A percentile compares a stretch with the other conserved stretches of the same genome.
Evolutionary conservation across 23 tunicate species (phyloP).

Genomic region (Botrylloides violaceus): DNA sequence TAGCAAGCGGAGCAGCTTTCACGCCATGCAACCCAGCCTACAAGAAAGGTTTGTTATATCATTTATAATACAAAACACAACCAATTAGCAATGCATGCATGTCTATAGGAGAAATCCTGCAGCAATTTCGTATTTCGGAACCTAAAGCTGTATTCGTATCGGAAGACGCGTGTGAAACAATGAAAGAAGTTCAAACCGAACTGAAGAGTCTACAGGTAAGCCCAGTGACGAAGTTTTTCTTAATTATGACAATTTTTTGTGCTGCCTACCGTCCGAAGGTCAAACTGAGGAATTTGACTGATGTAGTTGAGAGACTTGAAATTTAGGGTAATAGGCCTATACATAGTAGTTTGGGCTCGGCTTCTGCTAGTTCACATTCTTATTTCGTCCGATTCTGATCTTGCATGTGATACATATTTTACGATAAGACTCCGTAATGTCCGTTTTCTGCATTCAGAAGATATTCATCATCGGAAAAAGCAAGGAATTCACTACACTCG

Average conservation of each 20-base stretch:
- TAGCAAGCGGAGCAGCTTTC: background rate
- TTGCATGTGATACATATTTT: no score
- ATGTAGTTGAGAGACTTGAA: no score
- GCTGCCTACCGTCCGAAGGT: background rate
- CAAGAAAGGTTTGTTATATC: slow-evolving; percentile 13
- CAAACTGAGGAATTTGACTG: background rate
- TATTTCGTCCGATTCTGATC: no score
- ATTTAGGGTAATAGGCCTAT: no score
- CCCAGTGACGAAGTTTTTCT: background rate
- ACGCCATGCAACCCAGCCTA: slow-evolving; percentile 17
- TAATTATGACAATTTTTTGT: background rate
- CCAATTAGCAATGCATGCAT: background rate
- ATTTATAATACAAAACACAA: background rate
- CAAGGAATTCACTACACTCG: background rate
- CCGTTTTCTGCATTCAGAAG: slow-evolving; percentile 11
- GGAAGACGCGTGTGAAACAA: background rate
- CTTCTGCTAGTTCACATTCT: no score
- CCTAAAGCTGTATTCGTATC: background rate
- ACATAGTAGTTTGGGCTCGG: no score
- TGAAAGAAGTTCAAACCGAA: background rate
- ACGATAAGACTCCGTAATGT: background rate
- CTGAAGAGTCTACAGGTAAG: background rate
- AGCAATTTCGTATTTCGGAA: background rate
- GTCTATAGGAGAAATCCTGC: slow-evolving; percentile 2
- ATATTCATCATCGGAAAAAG: slow-evolving; percentile 3